These are phyloP conservation scores for Allolobophora icterica DNA, from an alignment of 2,888 invertebrate species.

Conservation along the genomic window DNA sequence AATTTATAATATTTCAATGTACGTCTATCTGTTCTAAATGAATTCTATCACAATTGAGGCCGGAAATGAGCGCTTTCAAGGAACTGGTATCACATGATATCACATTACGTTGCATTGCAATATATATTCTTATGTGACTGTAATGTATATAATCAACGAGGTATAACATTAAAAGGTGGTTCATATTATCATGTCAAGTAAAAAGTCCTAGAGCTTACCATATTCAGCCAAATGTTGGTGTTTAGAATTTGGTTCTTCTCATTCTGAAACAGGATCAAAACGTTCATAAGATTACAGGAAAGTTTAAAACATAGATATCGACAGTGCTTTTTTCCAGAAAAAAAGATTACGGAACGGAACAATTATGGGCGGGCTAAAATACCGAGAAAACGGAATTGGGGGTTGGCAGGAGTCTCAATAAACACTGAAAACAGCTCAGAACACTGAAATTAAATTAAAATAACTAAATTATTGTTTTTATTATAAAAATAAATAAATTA, in stretches of 20 bases:
- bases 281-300: background rate
- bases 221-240: slow-evolving; percentile 34
- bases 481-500: too few relatives aligned
- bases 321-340: too few relatives aligned
- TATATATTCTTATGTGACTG: background rate
- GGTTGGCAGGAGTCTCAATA: too few relatives aligned
- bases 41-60: background rate
- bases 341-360: too few relatives aligned
- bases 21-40: too few relatives aligned
- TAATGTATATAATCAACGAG: background rate
- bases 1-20: too few relatives aligned
- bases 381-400: too few relatives aligned
- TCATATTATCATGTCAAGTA: background rate
- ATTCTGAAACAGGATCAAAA: slow-evolving; percentile 25
- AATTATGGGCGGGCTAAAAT: too few relatives aligned
- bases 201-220: background rate
- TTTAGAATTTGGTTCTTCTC: slow-evolving; percentile 37
- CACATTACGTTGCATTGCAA: background rate
- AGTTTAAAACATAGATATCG: background rate
- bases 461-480: too few relatives aligned
- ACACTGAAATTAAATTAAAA: too few relatives aligned
- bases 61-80: background rate
- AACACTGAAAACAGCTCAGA: too few relatives aligned
- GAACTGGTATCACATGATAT: background rate
- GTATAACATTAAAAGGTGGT: background rate